These are phyloP conservation scores for Dermolepida albohirtum DNA, from an alignment of 2,888 invertebrate genomes.

Conservation along the genomic window DNA sequence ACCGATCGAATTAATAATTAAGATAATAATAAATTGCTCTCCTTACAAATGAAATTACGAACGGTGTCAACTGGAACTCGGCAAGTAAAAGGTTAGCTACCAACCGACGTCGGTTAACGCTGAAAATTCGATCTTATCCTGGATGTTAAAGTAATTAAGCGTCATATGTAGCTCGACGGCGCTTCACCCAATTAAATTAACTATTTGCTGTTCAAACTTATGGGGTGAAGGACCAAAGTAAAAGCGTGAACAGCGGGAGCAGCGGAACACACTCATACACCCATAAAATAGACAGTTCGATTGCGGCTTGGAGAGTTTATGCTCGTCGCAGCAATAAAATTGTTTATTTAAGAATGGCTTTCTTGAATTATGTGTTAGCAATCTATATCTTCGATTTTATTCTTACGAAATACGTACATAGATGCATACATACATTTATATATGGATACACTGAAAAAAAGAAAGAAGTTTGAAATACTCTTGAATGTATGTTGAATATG, in stretches of 20 bases:
- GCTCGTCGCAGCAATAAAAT: constrained; percentile 27
- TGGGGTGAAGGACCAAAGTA: neutral
- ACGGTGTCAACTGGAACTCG: constrained; percentile 21
- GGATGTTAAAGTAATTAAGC: constrained; percentile 37
- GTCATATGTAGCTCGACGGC: constrained; percentile 32
- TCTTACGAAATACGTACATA: constrained; percentile 10
- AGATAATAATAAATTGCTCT: constrained; percentile 33
- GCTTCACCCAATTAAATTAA: constrained; percentile 36
- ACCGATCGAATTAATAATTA: constrained; percentile 20
- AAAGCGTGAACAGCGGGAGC: neutral
- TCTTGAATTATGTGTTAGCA: constrained; percentile 5
- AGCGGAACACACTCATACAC: neutral
- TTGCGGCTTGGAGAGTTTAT: constrained; percentile 22
- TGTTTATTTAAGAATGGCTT: constrained; percentile 27
- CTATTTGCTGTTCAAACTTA: constrained; percentile 10
- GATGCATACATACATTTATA: too few relatives aligned
- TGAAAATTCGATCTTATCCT: constrained; percentile 22
- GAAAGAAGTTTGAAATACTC: too few relatives aligned
- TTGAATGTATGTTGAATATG: too few relatives aligned
- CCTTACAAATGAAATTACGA: constrained; percentile 24
- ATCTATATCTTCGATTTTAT: constrained; percentile 11
- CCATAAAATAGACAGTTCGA: constrained; percentile 15
- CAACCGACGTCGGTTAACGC: constrained; percentile 34
- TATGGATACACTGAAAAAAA: too few relatives aligned
- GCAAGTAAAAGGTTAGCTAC: constrained; percentile 22